Percentiles rank a stretch among this genome's conserved stretches.
Evolutionary conservation across 2,797 vertebrate species (phyloP).

Genomic region (Hoplostethus atlanticus): DNA sequence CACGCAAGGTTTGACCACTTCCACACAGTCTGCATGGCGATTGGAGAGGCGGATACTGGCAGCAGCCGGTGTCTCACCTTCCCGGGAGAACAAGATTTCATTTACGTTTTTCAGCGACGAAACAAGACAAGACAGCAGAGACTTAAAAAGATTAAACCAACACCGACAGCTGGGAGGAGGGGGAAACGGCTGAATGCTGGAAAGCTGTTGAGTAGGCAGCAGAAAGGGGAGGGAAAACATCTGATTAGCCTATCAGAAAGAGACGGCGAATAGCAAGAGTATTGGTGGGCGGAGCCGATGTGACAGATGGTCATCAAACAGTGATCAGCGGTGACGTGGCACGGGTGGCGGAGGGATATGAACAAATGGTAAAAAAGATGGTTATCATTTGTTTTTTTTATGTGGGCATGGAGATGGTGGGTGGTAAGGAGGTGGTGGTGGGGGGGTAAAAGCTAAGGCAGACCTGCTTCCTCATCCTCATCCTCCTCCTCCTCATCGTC

Average conservation of each 20-base stretch:
- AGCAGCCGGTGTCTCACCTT: constrained; percentile 19
- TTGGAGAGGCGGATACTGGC: neutral
- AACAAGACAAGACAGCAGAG: constrained; percentile 20
- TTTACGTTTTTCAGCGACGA: constrained; percentile 1
- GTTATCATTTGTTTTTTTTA: neutral
- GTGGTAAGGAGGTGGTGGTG: constrained; percentile 35
- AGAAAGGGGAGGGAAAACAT: constrained; percentile 1
- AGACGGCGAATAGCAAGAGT: neutral
- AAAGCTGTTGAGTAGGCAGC: neutral
- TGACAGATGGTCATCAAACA: constrained; percentile 26
- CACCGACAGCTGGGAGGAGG: neutral
- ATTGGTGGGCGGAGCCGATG: constrained; percentile 7
- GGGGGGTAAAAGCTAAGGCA: constrained; percentile 91
- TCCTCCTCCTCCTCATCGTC: constrained; percentile 96
- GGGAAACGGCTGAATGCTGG: constrained; percentile 3
- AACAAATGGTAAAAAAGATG: neutral
- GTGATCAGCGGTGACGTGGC: neutral
- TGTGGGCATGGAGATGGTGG: neutral
- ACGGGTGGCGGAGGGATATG: neutral
- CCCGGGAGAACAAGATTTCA: constrained; percentile 11
- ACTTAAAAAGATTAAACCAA: constrained; percentile 5
- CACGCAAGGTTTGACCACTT: neutral
- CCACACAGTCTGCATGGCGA: constrained; percentile 4
- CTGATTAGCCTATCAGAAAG: constrained; percentile 33
- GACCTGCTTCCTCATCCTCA: constrained; percentile 99